A percentile compares a stretch with the other conserved stretches of the same genome.
Conservation (phyloP, 2,797 vertebrate genomes). For the Euphonia xanthogaster region DNA sequence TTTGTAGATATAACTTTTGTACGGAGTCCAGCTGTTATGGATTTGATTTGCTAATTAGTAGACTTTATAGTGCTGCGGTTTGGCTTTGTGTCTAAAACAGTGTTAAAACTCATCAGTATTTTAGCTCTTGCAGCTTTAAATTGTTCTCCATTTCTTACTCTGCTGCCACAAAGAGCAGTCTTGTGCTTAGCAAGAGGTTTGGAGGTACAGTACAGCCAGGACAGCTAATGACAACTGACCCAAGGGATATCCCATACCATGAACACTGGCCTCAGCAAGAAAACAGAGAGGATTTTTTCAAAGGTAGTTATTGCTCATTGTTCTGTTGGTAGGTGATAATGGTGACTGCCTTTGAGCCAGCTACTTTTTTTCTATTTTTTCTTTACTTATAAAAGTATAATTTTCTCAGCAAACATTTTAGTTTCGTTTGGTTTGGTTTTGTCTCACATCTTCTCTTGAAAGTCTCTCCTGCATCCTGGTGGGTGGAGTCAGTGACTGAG, state of each 20-base stretch:
- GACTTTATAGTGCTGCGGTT: background rate
- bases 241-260: background rate
- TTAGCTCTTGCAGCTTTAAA: background rate
- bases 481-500: accelerated
- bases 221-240: background rate
- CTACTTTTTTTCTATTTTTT: background rate
- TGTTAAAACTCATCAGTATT: background rate
- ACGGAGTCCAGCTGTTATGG: background rate
- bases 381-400: background rate
- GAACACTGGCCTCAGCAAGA: background rate
- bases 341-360: background rate
- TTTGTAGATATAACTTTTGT: background rate
- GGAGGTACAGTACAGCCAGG: background rate
- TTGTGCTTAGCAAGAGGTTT: background rate
- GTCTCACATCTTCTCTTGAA: background rate
- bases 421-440: background rate
- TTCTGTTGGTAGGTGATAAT: background rate
- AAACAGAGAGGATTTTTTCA: background rate
- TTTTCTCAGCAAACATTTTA: background rate
- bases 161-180: background rate
- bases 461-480: background rate
- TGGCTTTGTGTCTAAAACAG: background rate
- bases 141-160: background rate
- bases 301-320: background rate
- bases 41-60: background rate